These are phyloP conservation scores for Drosophila burlai DNA, from an alignment of 1,140 invertebrate species.

Conservation along the genomic window DNA sequence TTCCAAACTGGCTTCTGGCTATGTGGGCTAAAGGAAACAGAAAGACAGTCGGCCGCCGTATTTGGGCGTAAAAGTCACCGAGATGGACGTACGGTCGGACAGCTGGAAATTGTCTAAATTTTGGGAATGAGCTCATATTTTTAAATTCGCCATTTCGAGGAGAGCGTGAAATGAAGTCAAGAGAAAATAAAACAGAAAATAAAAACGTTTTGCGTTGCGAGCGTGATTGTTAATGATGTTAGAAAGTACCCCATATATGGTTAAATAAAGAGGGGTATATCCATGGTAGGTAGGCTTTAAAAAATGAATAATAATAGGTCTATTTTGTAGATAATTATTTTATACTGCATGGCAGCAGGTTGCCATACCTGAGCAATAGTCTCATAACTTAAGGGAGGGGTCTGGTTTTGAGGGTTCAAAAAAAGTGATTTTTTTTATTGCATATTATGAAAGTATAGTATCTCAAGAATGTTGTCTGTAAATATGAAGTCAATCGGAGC, in stretches of 20 bases:
- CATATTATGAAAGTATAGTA: too few species aligned
- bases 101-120: constrained; percentile 55
- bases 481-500: too few species aligned
- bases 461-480: too few species aligned
- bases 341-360: too few species aligned
- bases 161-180: constrained; percentile 53
- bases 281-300: neutral
- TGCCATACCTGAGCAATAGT: neutral
- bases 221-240: constrained; percentile 42
- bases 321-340: neutral
- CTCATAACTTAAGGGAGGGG: too few species aligned
- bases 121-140: constrained; percentile 73
- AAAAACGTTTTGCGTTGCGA: constrained; percentile 32
- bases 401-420: too few species aligned
- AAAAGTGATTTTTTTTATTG: too few species aligned
- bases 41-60: constrained; percentile 47
- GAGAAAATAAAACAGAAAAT: constrained; percentile 18
- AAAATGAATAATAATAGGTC: too few species aligned
- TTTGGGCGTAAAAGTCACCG: constrained; percentile 75
- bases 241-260: constrained; percentile 13
- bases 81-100: constrained; percentile 17
- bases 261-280: neutral
- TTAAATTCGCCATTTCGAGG: constrained; percentile 44
- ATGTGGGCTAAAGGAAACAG: constrained; percentile 78
- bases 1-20: constrained; percentile 43